These are phyloP conservation scores for Arnoldichthys spilopterus DNA, from an alignment of 2,797 vertebrate genomes.

Conservation along the genomic window DNA sequence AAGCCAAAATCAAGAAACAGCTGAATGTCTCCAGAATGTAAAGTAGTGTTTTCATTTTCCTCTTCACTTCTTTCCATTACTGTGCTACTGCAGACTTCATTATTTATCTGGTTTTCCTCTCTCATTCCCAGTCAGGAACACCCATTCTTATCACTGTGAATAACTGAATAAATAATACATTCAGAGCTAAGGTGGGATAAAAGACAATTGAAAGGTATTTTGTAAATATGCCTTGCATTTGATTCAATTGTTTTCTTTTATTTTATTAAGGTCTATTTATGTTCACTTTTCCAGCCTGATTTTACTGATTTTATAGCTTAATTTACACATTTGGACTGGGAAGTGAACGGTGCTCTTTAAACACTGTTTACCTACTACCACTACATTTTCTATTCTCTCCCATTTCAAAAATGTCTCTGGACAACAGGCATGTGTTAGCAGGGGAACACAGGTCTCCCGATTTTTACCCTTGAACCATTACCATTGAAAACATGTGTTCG, in stretches of 20 bases:
- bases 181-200: conserved; percentile 18
- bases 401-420: background rate
- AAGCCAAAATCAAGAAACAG: conserved; percentile 25
- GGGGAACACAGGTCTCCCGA: background rate
- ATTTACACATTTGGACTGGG: too few species aligned
- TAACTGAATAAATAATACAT: conserved; percentile 43
- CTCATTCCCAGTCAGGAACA: conserved; percentile 14
- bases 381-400: too few species aligned
- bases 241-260: too few species aligned
- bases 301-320: too few species aligned
- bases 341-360: too few species aligned
- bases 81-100: conserved; percentile 20
- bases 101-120: conserved; percentile 35
- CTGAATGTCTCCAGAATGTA: conserved; percentile 45
- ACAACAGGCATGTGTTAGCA: background rate
- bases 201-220: conserved; percentile 6
- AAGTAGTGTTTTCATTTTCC: conserved; percentile 46
- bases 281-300: too few species aligned
- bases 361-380: too few species aligned
- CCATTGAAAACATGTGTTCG: conserved; percentile 38
- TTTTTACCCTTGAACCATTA: conserved; percentile 18
- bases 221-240: background rate
- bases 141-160: conserved; percentile 34
- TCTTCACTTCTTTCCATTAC: conserved; percentile 28
- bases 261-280: too few species aligned